Base-by-base conservation (phyloP, 2,888 invertebrate genomes). In the Blera fallax region DNA sequence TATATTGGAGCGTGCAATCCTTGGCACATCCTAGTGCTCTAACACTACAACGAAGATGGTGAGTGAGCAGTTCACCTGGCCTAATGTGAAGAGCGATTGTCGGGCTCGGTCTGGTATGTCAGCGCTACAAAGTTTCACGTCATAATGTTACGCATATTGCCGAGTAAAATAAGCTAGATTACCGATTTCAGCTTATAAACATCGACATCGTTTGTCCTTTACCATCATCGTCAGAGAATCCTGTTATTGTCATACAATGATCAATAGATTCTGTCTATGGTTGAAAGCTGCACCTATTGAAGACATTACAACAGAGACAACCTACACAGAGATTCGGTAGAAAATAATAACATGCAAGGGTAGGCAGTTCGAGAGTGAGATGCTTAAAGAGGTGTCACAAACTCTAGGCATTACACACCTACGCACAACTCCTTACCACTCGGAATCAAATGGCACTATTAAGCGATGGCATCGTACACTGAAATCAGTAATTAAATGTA, bases 191-290 rank as follows among this genome's bases (percentile, higher is more conserved):
- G 24, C 24, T 2, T 24, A 24, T 24, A 8, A 67, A 37, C 5
- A 10, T 45, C 14, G 92, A 93, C 87, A 87, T 93, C 7, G 89
- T 93, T 2, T 91, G 92, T 1, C 92, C 92, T 0, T 80, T 92
- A 3, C 90, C 91, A 18, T 8, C 74, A 3, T 89, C 89, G 0
- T n/a, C n/a, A 48, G 89, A 7, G 89, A 88, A 14, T 89, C 79
- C 5, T 34, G 56, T 2, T 65, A 56, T 16, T 29, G 65, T 7
- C 8, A 45, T 3, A 56, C 74, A 3, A 56, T 27, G 5, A 70
- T 85, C 45, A 67, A 87, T 43, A 43, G 50, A 88, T 88, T 88
- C 24, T 73, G 87, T 0, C 32, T 88, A 2, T 89, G 89, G 88
- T 87, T 87, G 3, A 88, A 87, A 43, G 88, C 87, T 10, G 58